These are phyloP conservation scores for Crotalus helleri DNA, from an alignment of 2,113 vertebrate species.

Conservation along the genomic window DNA sequence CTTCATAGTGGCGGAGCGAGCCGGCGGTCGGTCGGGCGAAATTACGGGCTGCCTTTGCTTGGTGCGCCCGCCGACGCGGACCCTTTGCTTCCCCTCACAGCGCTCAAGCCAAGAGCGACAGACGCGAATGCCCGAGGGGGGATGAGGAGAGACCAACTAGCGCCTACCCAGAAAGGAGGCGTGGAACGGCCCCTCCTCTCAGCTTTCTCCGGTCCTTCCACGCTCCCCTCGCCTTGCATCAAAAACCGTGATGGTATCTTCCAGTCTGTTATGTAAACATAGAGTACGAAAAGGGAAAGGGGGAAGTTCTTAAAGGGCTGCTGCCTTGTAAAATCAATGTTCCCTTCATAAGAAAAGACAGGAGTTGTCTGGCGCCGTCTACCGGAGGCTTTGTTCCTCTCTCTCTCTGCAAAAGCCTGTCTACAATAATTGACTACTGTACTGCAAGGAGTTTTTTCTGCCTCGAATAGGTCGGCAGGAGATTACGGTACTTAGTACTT, in stretches of 20 bases:
- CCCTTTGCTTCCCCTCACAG: not conserved
- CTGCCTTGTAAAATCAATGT: not conserved
- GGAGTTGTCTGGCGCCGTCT: not conserved
- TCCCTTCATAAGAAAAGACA: not conserved
- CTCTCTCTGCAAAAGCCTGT: not conserved
- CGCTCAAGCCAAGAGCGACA: not conserved
- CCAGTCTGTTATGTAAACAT: slow-evolving; percentile 79
- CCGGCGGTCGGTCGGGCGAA: not conserved
- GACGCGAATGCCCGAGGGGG: not conserved
- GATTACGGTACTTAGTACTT: not conserved
- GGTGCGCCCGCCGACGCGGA: slow-evolving; percentile 6
- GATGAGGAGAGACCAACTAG: slow-evolving; percentile 27
- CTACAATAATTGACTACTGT: not conserved
- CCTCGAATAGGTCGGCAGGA: not conserved
- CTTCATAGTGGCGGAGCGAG: not conserved
- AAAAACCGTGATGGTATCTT: slow-evolving; percentile 24
- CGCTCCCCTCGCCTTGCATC: not conserved
- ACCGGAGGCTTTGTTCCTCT: not conserved
- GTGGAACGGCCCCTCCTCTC: not conserved
- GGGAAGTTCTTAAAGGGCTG: slow-evolving; percentile 70
- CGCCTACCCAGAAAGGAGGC: not conserved
- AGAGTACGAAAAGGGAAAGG: slow-evolving; percentile 68
- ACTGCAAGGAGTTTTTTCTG: not conserved
- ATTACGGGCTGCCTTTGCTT: not conserved
- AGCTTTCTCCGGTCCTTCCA: not conserved